Conservation (phyloP, 2,888 invertebrate species). For the Drosophila buzzatii region DNA sequence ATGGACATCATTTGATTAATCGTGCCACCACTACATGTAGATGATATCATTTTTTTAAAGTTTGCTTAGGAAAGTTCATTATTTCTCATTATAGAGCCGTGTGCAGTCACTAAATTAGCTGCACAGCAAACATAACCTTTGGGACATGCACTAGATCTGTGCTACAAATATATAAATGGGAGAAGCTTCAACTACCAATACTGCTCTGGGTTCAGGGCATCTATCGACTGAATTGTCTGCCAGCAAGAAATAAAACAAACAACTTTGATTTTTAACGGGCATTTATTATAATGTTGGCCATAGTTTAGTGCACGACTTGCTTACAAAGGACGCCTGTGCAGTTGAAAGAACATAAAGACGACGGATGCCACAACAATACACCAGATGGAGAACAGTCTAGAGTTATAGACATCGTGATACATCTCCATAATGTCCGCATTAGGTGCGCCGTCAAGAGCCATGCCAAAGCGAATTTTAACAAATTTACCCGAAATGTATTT, state of each 20-base stretch:
- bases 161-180: no score
- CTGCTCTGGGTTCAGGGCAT: no score
- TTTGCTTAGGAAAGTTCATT: no score
- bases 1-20: no score
- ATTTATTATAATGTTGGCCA: constrained; percentile 8
- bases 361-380: constrained; percentile 34
- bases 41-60: no score
- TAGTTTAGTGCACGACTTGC: neutral
- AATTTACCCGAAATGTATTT: neutral
- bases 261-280: neutral
- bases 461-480: constrained; percentile 15
- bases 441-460: constrained; percentile 8
- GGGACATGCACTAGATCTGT: no score
- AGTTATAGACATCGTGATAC: constrained; percentile 48
- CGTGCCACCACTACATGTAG: no score
- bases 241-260: neutral
- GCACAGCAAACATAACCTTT: no score
- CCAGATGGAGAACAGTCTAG: constrained; percentile 34
- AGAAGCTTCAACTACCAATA: no score
- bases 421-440: constrained; percentile 48
- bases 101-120: no score
- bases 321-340: neutral
- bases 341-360: constrained; percentile 25
- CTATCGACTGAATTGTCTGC: no score
- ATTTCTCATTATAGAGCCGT: no score